A percentile compares a stretch with the other conserved stretches of the same genome.
Evolutionary conservation across 35 echinoderm and acorn worm species (phyloP).

Genomic region (Nesometra sesokonis): DNA sequence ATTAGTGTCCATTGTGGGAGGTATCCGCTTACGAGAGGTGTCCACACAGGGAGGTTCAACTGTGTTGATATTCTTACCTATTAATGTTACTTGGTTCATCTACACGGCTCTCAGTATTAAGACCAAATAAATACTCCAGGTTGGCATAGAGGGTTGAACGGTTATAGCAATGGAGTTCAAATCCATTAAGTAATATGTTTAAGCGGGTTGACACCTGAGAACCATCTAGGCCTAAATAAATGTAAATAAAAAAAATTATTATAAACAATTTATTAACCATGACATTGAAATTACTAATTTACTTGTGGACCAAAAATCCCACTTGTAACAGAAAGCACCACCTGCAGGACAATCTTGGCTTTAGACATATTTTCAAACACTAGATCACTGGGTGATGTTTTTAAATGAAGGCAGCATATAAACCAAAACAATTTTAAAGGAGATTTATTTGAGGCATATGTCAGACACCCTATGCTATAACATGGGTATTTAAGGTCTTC

Average conservation of each 20-base stretch:
- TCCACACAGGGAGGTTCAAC: too few species aligned
- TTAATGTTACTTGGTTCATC: conserved; percentile 19
- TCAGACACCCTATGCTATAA: too few species aligned
- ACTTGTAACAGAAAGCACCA: too few species aligned
- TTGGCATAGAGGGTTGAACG: conserved; percentile 53
- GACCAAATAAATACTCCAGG: conserved; percentile 49
- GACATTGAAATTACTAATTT: background rate
- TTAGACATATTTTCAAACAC: too few species aligned
- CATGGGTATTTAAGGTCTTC: too few species aligned
- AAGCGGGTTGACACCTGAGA: conserved; percentile 41
- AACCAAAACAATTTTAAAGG: too few species aligned
- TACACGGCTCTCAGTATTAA: background rate
- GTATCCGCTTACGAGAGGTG: too few species aligned
- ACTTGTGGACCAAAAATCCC: background rate
- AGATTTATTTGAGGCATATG: too few species aligned
- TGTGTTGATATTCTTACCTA: background rate
- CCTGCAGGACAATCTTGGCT: too few species aligned
- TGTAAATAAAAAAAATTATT: background rate
- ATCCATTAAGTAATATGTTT: conserved; percentile 54
- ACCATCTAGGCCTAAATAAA: conserved; percentile 18
- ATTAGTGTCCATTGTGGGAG: too few species aligned
- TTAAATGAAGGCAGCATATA: too few species aligned
- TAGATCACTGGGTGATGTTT: too few species aligned
- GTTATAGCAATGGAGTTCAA: conserved; percentile 84
- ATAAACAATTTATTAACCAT: background rate